Conservation (phyloP, 2,113 vertebrate species). For the Pituophis catenifer region DNA sequence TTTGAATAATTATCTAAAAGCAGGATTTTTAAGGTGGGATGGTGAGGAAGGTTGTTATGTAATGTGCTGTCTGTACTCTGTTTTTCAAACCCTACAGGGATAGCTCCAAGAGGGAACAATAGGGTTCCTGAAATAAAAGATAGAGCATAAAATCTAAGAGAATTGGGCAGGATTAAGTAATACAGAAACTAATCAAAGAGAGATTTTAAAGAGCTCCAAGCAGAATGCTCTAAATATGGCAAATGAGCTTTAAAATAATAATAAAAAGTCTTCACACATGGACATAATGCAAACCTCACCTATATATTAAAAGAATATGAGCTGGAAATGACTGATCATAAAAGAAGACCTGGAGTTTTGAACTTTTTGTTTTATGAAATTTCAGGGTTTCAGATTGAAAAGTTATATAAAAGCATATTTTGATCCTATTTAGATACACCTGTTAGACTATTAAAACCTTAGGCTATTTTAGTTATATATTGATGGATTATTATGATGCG, state of each 20-base stretch:
- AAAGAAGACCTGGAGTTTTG: background rate
- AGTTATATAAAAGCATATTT: background rate
- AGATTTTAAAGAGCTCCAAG: background rate
- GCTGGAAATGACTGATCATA: background rate
- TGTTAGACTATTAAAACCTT: background rate
- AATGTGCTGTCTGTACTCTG: background rate
- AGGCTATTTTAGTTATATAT: background rate
- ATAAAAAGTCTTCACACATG: background rate
- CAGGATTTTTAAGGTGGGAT: background rate
- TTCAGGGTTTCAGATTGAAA: background rate
- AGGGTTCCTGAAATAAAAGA: background rate
- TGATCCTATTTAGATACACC: background rate
- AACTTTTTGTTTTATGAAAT: background rate
- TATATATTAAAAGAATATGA: background rate
- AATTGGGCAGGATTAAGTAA: background rate
- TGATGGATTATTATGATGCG: background rate
- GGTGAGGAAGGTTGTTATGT: background rate
- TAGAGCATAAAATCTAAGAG: background rate
- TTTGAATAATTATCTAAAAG: background rate
- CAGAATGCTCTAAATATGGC: background rate
- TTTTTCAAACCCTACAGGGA: background rate
- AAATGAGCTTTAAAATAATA: background rate
- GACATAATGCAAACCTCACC: background rate
- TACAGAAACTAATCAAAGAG: background rate
- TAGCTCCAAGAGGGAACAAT: background rate